Conservation (phyloP, 2,797 vertebrate species). For the Microtus agrestis region DNA sequence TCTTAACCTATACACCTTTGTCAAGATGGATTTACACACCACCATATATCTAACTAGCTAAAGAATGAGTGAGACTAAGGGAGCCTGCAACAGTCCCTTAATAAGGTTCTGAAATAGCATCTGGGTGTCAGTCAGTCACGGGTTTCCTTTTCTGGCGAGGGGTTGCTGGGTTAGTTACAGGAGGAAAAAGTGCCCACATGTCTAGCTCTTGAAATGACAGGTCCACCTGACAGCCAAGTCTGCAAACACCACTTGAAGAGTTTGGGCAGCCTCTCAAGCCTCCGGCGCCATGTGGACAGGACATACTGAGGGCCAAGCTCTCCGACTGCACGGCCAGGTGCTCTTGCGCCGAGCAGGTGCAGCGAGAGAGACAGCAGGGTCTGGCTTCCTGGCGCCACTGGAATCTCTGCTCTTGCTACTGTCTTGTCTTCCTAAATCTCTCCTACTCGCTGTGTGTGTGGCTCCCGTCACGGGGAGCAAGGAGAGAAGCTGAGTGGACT, state of each 20-base stretch:
- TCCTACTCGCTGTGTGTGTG: neutral
- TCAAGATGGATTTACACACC: neutral
- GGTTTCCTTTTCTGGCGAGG: neutral
- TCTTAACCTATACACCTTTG: conserved; percentile 1
- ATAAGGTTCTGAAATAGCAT: neutral
- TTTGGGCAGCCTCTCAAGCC: neutral
- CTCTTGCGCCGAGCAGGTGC: neutral
- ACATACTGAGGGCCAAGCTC: neutral
- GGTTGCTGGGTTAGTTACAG: neutral
- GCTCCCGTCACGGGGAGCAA: neutral
- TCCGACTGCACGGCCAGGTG: neutral
- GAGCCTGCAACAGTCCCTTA: neutral
- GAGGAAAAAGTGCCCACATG: neutral
- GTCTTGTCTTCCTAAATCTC: neutral
- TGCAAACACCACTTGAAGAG: neutral
- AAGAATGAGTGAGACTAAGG: conserved; percentile 7
- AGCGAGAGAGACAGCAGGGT: neutral
- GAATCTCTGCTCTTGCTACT: neutral
- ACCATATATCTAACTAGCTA: neutral
- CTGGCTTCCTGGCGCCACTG: neutral
- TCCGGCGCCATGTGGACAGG: neutral
- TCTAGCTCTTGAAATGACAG: neutral
- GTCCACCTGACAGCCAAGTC: neutral
- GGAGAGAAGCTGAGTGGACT: neutral
- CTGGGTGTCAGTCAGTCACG: neutral